Evolutionary conservation across 1,140 invertebrate species (phyloP).

Genomic region (Lasioglossum baleicum): DNA sequence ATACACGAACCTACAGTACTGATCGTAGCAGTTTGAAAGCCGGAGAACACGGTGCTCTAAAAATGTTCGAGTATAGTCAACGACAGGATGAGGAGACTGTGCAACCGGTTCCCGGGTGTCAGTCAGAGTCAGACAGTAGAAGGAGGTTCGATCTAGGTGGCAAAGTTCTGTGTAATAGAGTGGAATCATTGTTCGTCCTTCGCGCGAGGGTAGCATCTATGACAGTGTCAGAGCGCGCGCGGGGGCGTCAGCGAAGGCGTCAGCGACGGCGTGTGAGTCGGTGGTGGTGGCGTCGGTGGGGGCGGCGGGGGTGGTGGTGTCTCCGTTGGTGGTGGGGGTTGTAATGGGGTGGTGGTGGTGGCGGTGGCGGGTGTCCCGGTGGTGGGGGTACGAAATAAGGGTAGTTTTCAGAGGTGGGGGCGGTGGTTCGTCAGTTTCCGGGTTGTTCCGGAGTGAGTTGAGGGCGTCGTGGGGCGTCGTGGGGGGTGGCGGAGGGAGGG

Average conservation of each 20-base stretch:
- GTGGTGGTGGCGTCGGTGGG: constrained; percentile 11
- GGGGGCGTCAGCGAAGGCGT: constrained; percentile 7
- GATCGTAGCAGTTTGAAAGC: too few relatives aligned
- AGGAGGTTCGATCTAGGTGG: background rate
- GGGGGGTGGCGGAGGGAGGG: constrained; percentile 52
- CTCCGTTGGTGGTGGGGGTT: background rate
- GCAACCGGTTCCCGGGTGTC: background rate
- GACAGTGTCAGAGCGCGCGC: background rate
- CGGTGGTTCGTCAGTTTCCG: constrained; percentile 76
- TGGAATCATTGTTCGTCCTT: constrained; percentile 42
- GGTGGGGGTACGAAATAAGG: constrained; percentile 69
- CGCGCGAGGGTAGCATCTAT: constrained; percentile 22
- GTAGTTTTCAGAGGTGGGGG: constrained; percentile 65
- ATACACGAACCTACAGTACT: too few relatives aligned
- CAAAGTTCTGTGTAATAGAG: constrained; percentile 27
- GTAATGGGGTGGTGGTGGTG: constrained; percentile 8
- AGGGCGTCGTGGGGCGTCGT: constrained; percentile 59
- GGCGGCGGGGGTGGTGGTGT: constrained; percentile 1
- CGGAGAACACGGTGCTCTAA: too few relatives aligned
- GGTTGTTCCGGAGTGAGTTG: constrained; percentile 73
- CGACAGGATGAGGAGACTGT: too few relatives aligned
- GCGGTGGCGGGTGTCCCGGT: constrained; percentile 13
- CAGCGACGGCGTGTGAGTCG: background rate
- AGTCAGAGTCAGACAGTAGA: background rate
- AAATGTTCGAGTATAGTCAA: too few relatives aligned